Evolutionary conservation across 2,113 vertebrate species (phyloP), one percentile per base, ranked within the genome.

Genomic region (Pogona vitticeps): DNA sequence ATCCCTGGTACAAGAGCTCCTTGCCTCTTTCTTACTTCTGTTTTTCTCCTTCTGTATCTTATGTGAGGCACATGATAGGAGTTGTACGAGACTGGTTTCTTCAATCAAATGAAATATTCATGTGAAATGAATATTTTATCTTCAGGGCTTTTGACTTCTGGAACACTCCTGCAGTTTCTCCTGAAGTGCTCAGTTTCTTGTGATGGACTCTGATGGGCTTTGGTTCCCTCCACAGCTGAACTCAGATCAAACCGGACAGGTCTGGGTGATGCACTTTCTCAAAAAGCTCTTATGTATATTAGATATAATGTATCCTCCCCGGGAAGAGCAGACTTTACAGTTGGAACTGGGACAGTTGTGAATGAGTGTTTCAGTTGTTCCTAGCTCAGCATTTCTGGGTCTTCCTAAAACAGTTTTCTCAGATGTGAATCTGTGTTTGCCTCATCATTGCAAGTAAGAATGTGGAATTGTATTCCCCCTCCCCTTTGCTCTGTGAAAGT

Each of bases 71-170:
- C 40, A 56, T 15, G 28, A 68, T 9, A 73, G 42, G 6, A 31
- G 6, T 76, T 85, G 46, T 17, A 68, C 33, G 67, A 65, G 28
- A 76, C 72, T 9, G 13, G 42, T 46, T 20, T 82, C 72, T 33
- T 46, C 31, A 76, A 4, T 7, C 46, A 4, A 65, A 52, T 76
- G 83, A 84, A 76, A 84, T 76, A 84, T 77, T 76, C 23, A 56
- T 77, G 36, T 68, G 33, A 46, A 36, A 77, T 85, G 33, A 85
- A 77, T 77, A 68, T 77, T 85, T 68, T 68, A 85, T 85, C 42
- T 77, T 78, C 33, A 36, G 65, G 42, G 75, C 75, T 46, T 68
- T 85, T 85, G 42, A 13, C n/a, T 85, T 58, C 23, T 85, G 65
- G n/a, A 85, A 15, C 65, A 67, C 52, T 31, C 40, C n/a, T 33